phyloP scores from a whole-genome alignment of 1,140 invertebrate species.

The Dendroctonus valens region DNA sequence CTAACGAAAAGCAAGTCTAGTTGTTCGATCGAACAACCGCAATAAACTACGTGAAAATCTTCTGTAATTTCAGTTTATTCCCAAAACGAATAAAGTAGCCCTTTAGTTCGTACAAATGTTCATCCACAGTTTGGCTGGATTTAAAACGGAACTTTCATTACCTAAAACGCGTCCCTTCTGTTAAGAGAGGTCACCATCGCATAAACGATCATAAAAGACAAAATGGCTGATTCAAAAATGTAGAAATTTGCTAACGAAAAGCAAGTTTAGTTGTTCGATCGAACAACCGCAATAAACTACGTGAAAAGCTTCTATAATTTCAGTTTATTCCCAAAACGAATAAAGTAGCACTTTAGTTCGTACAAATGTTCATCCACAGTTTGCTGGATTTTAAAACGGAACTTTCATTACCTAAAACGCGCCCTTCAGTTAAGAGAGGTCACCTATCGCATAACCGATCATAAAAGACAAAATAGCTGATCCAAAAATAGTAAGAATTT shows the following conservation, averaged over 20 bases:
- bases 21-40: too few species aligned
- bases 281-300: neutral
- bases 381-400: neutral
- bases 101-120: neutral
- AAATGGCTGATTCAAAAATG: slow-evolving; percentile 24
- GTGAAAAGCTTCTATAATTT: too few species aligned
- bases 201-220: slow-evolving; percentile 32
- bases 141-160: neutral
- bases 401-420: neutral
- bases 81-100: too few species aligned
- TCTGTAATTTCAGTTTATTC: too few species aligned
- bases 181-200: slow-evolving; percentile 24
- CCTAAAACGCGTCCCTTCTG: neutral
- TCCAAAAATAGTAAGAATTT: slow-evolving; percentile 32
- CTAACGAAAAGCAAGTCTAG: too few species aligned
- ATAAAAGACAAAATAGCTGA: slow-evolving; percentile 27
- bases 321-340: too few species aligned
- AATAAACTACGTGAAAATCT: neutral
- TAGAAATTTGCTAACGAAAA: too few species aligned
- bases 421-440: slow-evolving; percentile 14
- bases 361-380: neutral
- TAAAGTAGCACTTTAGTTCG: neutral
- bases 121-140: neutral
- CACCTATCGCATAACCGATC: slow-evolving; percentile 29
- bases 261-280: too few species aligned